These are phyloP conservation scores for Anoncus sp. DNA, from an alignment of 2,888 invertebrate species.

Conservation along the genomic window DNA sequence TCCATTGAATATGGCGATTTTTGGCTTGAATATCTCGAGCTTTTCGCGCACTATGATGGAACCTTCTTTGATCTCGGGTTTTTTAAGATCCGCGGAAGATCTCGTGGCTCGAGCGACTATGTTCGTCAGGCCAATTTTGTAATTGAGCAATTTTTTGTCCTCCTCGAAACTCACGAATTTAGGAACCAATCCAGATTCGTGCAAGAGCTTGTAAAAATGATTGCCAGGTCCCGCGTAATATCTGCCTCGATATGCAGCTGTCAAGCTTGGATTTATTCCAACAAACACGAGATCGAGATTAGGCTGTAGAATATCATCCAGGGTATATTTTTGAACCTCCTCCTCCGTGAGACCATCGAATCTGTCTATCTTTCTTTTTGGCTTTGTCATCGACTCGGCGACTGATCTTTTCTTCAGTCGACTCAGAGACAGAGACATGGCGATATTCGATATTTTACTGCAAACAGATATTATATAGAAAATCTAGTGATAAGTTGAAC, in stretches of 20 bases:
- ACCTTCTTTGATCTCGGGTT: slow-evolving; percentile 78
- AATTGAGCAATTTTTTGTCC: slow-evolving; percentile 75
- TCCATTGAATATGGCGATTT: slow-evolving; percentile 80
- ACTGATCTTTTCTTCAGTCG: slow-evolving; percentile 73
- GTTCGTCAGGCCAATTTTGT: slow-evolving; percentile 80
- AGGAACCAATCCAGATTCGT: slow-evolving; percentile 76
- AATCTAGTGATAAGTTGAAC: background rate
- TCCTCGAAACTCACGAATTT: slow-evolving; percentile 75
- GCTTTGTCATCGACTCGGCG: slow-evolving; percentile 15
- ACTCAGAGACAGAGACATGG: slow-evolving; percentile 70
- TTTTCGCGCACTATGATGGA: slow-evolving; percentile 74
- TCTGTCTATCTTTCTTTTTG: slow-evolving; percentile 72
- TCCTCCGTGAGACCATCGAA: slow-evolving; percentile 80
- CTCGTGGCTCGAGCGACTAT: slow-evolving; percentile 79
- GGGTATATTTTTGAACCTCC: slow-evolving; percentile 75
- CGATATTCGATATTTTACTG: no score
- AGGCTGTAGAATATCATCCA: slow-evolving; percentile 76
- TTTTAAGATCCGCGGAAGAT: slow-evolving; percentile 79
- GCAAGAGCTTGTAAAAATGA: slow-evolving; percentile 81
- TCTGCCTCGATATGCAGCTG: slow-evolving; percentile 79
- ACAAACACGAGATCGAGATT: slow-evolving; percentile 79
- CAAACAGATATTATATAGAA: background rate
- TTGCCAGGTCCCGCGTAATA: slow-evolving; percentile 82
- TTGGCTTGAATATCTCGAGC: slow-evolving; percentile 76
- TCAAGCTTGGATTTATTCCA: slow-evolving; percentile 81